Percentiles rank a stretch among this genome's conserved stretches.
These are phyloP conservation scores for Sycophaga agraensis DNA, from an alignment of 1,140 invertebrate genomes.

Conservation along the genomic window DNA sequence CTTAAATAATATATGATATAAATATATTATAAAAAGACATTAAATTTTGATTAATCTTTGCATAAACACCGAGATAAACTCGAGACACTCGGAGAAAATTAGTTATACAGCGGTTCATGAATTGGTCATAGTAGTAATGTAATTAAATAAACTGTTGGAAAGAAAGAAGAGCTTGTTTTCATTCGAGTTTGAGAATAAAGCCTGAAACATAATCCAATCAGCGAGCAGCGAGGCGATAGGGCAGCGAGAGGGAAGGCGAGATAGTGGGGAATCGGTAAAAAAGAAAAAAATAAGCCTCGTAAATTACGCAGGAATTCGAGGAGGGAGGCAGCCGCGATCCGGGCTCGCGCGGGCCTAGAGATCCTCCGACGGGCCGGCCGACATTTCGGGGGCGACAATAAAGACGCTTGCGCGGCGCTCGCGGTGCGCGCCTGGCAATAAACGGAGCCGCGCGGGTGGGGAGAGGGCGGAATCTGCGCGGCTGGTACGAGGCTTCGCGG, in stretches of 20 bases:
- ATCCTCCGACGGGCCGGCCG: too few relatives aligned
- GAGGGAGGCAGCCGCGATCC: too few relatives aligned
- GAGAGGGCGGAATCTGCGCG: neutral
- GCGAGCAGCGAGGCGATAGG: neutral
- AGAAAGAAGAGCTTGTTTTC: neutral
- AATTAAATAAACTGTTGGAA: neutral
- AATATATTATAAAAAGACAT: too few relatives aligned
- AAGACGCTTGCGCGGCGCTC: too few relatives aligned
- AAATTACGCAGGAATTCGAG: neutral
- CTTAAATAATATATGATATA: too few relatives aligned
- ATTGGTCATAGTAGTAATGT: neutral
- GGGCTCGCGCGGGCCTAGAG: too few relatives aligned
- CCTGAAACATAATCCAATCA: constrained; percentile 7
- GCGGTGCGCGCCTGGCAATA: too few relatives aligned
- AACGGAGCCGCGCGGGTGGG: neutral
- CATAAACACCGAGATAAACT: too few relatives aligned
- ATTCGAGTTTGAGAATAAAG: constrained; percentile 1
- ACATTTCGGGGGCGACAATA: too few relatives aligned
- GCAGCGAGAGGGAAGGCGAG: neutral
- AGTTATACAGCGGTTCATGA: too few relatives aligned
- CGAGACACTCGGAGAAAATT: too few relatives aligned
- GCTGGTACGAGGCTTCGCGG: neutral
- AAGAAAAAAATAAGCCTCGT: neutral
- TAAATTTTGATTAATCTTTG: too few relatives aligned
- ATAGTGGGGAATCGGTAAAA: constrained; percentile 4